Evolutionary conservation across 2,888 invertebrate species (phyloP).

Genomic region (Eupithecia dodoneata): DNA sequence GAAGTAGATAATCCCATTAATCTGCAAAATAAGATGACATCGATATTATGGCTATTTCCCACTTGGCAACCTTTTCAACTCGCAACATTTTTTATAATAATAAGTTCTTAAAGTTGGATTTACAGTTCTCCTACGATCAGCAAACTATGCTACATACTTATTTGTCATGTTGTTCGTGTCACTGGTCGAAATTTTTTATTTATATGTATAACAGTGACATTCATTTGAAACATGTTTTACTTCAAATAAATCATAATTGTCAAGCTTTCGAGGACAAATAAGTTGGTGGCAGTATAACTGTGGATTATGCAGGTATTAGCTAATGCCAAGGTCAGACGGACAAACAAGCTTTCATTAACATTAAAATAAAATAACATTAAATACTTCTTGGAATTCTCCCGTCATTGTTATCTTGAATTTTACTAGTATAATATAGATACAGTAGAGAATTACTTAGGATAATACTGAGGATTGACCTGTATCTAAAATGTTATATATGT

Average conservation of each 20-base stretch:
- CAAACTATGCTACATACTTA: background rate
- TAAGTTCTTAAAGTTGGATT: background rate
- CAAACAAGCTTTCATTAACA: background rate
- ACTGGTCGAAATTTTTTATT: background rate
- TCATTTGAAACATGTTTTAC: background rate
- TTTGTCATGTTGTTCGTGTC: background rate
- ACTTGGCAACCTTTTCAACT: background rate
- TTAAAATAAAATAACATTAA: background rate
- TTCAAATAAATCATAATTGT: background rate
- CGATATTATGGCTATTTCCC: background rate
- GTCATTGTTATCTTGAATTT: background rate
- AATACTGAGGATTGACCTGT: too few relatives aligned
- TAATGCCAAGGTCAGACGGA: background rate
- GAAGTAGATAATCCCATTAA: constrained; percentile 56
- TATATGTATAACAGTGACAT: background rate
- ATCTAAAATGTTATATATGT: too few relatives aligned
- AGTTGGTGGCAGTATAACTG: background rate
- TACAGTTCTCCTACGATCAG: background rate
- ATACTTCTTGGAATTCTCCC: background rate
- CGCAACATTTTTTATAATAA: background rate
- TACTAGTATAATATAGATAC: background rate
- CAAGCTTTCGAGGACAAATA: background rate
- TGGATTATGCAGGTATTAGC: background rate
- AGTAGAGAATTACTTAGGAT: background rate
- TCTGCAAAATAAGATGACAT: constrained; percentile 55